Percentiles rank a stretch among this genome's conserved stretches.
Conservation (phyloP, 2,888 invertebrate genomes). For the Trichopria drosophilae region DNA sequence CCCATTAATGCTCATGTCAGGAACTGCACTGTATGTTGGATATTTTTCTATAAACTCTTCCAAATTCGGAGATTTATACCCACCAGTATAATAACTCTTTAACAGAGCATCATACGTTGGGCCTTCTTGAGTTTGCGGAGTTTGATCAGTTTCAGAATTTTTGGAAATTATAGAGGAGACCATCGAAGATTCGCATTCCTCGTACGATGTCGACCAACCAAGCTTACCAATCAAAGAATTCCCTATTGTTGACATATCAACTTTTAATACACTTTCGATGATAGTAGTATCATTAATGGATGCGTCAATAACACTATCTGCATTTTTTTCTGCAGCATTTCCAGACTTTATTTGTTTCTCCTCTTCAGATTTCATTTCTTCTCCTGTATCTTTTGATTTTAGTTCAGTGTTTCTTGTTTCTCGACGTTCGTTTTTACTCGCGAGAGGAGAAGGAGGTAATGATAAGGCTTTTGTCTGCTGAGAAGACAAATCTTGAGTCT, state of each 20-base stretch:
- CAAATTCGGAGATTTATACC: slow-evolving; percentile 62
- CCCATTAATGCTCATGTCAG: neutral
- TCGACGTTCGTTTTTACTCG: neutral
- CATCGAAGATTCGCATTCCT: slow-evolving; percentile 62
- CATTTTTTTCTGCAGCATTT: slow-evolving; percentile 3
- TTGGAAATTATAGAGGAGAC: slow-evolving; percentile 62
- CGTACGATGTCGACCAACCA: slow-evolving; percentile 67
- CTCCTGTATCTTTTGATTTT: neutral
- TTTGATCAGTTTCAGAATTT: slow-evolving; percentile 61
- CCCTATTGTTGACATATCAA: slow-evolving; percentile 58
- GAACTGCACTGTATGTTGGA: slow-evolving; percentile 28
- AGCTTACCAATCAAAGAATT: slow-evolving; percentile 69
- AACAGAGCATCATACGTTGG: slow-evolving; percentile 66
- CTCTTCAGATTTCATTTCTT: neutral
- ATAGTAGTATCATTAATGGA: neutral
- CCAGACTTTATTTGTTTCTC: slow-evolving; percentile 4
- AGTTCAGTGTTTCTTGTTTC: neutral
- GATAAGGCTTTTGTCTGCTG: too few species aligned
- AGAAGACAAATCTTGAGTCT: slow-evolving; percentile 14
- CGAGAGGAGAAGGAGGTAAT: neutral
- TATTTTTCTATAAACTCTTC: slow-evolving; percentile 63
- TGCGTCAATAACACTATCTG: slow-evolving; percentile 22
- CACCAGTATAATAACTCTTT: slow-evolving; percentile 63
- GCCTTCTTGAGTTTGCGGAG: slow-evolving; percentile 51
- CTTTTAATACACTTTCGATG: slow-evolving; percentile 6